Evolutionary conservation across 2,888 invertebrate genomes (phyloP).

Genomic region (Caenorhabditis uteleia): DNA sequence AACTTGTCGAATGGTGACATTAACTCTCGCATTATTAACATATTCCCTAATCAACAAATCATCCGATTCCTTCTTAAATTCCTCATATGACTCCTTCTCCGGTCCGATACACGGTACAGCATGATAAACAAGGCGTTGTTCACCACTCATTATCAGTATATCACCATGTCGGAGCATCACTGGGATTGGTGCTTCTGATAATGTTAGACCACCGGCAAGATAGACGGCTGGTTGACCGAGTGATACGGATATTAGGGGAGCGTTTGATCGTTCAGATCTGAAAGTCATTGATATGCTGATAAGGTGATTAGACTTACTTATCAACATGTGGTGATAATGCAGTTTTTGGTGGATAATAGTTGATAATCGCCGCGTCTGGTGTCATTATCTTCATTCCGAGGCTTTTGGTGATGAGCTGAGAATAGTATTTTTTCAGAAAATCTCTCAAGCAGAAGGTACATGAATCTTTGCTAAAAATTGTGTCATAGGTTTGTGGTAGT

Average conservation of each 20-base stretch:
- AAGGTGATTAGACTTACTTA: conserved; percentile 53
- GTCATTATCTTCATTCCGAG: conserved; percentile 74
- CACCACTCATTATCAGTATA: conserved; percentile 85
- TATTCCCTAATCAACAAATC: conserved; percentile 72
- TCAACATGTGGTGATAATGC: conserved; percentile 92
- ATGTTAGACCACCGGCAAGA: conserved; percentile 80
- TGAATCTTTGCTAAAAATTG: too few species aligned
- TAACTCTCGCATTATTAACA: conserved; percentile 81
- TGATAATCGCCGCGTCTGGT: conserved; percentile 92
- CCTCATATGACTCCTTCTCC: conserved; percentile 9
- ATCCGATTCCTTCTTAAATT: conserved; percentile 68
- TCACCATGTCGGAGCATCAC: conserved; percentile 87
- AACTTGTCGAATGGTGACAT: conserved; percentile 92
- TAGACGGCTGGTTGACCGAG: conserved; percentile 95
- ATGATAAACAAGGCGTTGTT: conserved; percentile 86
- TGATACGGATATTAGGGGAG: conserved; percentile 87
- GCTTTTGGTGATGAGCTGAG: conserved; percentile 73
- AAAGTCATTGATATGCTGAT: conserved; percentile 6
- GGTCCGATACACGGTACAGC: conserved; percentile 84
- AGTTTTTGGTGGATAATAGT: conserved; percentile 91
- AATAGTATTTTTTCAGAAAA: neutral
- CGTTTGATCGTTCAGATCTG: conserved; percentile 61
- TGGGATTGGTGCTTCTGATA: conserved; percentile 68
- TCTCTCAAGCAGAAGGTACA: too few species aligned
- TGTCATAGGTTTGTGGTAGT: too few species aligned